These are phyloP conservation scores for Enoplolaimus lenunculus DNA, from an alignment of 2,888 invertebrate species.

Conservation along the genomic window DNA sequence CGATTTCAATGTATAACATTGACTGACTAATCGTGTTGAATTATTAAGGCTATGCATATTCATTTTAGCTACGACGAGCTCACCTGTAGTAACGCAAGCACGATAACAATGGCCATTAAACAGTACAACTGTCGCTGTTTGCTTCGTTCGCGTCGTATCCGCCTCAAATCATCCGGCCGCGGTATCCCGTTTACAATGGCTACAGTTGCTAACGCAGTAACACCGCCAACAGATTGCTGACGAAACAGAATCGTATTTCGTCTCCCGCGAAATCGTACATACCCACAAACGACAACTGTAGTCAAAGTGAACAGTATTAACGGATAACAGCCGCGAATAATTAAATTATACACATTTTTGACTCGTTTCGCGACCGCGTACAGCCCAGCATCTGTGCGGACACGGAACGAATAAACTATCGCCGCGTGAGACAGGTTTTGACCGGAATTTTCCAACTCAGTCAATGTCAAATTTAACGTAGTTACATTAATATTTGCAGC, in stretches of 20 bases:
- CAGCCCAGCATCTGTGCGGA: background rate
- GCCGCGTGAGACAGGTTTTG: too few relatives aligned
- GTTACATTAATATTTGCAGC: too few relatives aligned
- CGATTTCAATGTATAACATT: too few relatives aligned
- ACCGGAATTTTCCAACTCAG: too few relatives aligned
- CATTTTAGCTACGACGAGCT: too few relatives aligned
- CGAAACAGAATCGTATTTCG: background rate
- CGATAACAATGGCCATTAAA: background rate
- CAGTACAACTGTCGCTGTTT: background rate
- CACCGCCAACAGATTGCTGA: too few relatives aligned
- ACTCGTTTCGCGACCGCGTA: background rate
- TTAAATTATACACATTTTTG: conserved; percentile 7
- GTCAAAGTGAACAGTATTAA: background rate
- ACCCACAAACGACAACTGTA: background rate
- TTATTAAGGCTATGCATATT: too few relatives aligned
- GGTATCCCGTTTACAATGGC: too few relatives aligned
- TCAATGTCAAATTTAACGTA: too few relatives aligned
- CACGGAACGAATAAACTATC: background rate
- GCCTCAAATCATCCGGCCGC: too few relatives aligned
- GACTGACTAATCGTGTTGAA: too few relatives aligned
- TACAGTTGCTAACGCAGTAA: too few relatives aligned
- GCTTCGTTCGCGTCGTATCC: background rate
- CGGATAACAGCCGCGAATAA: background rate
- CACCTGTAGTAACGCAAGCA: conserved; percentile 6
- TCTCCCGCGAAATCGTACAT: background rate